Evolutionary conservation across 2,888 invertebrate species (phyloP).

Genomic region (Drosophila mulleri): DNA sequence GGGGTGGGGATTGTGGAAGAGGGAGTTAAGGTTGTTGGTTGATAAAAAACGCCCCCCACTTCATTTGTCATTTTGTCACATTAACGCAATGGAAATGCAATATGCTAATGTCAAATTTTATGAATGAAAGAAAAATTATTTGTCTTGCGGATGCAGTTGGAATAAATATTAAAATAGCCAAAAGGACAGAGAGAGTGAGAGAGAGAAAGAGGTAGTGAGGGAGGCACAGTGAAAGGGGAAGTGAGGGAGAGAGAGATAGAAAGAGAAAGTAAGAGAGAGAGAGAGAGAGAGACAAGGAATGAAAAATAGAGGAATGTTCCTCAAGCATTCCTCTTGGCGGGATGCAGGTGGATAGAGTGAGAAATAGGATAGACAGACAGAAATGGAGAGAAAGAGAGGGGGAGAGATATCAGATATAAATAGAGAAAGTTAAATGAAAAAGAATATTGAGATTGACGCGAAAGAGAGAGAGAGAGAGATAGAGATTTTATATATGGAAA

Average conservation of each 20-base stretch:
- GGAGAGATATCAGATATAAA: neutral
- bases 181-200: neutral
- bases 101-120: constrained; percentile 80
- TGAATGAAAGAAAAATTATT: constrained; percentile 74
- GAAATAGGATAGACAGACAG: fast-evolving
- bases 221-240: too few relatives aligned
- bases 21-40: neutral
- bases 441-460: too few relatives aligned
- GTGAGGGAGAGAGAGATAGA: too few relatives aligned
- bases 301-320: too few relatives aligned
- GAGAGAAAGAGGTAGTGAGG: neutral
- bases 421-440: too few relatives aligned
- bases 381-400: too few relatives aligned
- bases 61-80: constrained; percentile 84
- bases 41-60: constrained; percentile 41
- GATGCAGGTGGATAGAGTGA: neutral
- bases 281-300: too few relatives aligned
- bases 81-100: constrained; percentile 83
- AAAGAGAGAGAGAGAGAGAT: too few relatives aligned
- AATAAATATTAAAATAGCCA: constrained; percentile 60
- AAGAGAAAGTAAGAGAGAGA: too few relatives aligned
- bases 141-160: constrained; percentile 50
- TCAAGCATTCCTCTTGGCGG: too few relatives aligned
- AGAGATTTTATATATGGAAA: too few relatives aligned
- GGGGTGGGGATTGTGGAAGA: too few relatives aligned